A percentile compares a stretch with the other conserved stretches of the same genome.
Evolutionary conservation across 2,888 invertebrate genomes (phyloP).

Genomic region (Panzeria rudis): DNA sequence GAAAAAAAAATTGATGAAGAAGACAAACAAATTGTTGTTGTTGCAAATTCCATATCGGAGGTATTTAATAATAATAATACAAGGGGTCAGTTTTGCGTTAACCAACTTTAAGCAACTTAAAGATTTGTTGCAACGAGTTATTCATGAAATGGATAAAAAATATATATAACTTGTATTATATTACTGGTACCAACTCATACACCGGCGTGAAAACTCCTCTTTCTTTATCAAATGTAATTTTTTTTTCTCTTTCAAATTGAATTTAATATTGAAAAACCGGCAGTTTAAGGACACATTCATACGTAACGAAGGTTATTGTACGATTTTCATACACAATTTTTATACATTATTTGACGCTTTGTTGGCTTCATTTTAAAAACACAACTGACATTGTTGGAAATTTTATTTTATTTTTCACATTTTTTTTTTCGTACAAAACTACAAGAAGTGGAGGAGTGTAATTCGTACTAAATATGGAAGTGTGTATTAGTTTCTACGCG

Average conservation of each 20-base stretch:
- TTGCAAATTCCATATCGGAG: conserved; percentile 28
- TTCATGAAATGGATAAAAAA: background rate
- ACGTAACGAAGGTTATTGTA: conserved; percentile 71
- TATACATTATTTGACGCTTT: conserved; percentile 66
- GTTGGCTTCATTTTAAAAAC: conserved; percentile 68
- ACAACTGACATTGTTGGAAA: conserved; percentile 63
- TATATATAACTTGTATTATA: background rate
- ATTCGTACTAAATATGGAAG: background rate
- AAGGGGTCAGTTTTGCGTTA: conserved; percentile 21
- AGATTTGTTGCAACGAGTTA: background rate
- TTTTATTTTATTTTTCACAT: conserved; percentile 40
- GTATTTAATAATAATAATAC: background rate
- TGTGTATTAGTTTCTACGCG: background rate
- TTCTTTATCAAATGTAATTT: background rate
- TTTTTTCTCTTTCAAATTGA: conserved; percentile 3
- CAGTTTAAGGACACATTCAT: conserved; percentile 61
- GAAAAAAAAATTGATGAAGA: conserved; percentile 21
- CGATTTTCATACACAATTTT: conserved; percentile 64
- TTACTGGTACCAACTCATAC: background rate
- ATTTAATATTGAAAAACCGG: conserved; percentile 28
- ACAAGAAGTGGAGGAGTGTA: conserved; percentile 36
- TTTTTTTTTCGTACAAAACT: background rate
- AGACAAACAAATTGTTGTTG: conserved; percentile 43
- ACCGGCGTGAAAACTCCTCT: background rate
- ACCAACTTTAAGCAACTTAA: conserved; percentile 3